A percentile compares a stretch with the other conserved stretches of the same genome.
phyloP scores from a whole-genome alignment of 2,113 vertebrate species.

The Leucoraja erinaceus region DNA sequence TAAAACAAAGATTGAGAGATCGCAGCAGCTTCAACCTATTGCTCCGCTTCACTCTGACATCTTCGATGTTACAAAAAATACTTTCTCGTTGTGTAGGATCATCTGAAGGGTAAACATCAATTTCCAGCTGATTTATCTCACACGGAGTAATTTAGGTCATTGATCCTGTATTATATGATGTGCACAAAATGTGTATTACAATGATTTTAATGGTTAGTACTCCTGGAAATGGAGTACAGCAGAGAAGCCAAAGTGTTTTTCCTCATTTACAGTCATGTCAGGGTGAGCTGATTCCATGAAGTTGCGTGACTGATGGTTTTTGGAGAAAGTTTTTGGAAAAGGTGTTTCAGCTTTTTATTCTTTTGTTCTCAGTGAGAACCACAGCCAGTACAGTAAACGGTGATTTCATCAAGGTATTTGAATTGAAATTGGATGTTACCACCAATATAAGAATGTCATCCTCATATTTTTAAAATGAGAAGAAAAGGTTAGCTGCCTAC shows the following conservation, averaged over 20 bases:
- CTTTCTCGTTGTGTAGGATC: background rate
- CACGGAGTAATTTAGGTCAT: background rate
- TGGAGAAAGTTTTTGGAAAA: background rate
- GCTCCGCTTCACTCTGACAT: background rate
- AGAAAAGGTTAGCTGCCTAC: background rate
- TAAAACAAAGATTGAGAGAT: background rate
- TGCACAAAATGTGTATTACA: background rate
- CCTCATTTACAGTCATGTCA: background rate
- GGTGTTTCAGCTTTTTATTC: background rate
- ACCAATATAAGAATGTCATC: background rate
- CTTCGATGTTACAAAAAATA: background rate
- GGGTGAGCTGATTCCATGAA: background rate
- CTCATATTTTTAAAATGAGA: background rate
- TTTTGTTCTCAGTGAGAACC: background rate
- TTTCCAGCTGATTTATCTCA: background rate
- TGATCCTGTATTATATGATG: constrained; percentile 1
- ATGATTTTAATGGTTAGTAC: background rate
- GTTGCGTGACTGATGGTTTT: too few species aligned
- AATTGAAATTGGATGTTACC: background rate
- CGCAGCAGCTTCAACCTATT: background rate
- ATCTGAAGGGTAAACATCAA: background rate
- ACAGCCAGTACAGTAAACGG: background rate
- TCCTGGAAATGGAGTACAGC: background rate
- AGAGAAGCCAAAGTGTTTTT: background rate
- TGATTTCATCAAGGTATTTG: background rate